Conservation (phyloP, 2,888 invertebrate species). For the Thalpophila matura region DNA sequence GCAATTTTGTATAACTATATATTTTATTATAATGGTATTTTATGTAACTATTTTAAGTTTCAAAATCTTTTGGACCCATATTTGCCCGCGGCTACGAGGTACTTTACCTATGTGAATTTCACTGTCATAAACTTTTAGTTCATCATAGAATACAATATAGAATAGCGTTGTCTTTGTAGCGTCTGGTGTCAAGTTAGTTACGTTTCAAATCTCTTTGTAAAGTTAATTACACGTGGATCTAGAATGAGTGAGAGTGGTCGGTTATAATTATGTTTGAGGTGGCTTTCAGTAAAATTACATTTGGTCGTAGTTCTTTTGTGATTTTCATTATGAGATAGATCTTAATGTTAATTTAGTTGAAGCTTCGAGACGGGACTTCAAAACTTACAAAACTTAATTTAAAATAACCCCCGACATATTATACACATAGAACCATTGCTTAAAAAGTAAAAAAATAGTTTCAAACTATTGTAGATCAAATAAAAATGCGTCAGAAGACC, state of each 20-base stretch:
- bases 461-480: too few relatives aligned
- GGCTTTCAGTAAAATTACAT: constrained; percentile 26
- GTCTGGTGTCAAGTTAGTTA: constrained; percentile 3
- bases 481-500: too few relatives aligned
- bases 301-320: constrained; percentile 5
- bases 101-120: background rate
- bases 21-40: background rate
- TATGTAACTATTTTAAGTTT: background rate
- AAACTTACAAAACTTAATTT: too few relatives aligned
- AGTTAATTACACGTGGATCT: background rate
- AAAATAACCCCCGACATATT: too few relatives aligned
- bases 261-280: background rate
- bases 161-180: constrained; percentile 2
- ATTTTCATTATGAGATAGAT: background rate
- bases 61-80: background rate
- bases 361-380: too few relatives aligned
- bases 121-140: constrained; percentile 15
- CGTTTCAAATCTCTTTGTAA: constrained; percentile 24
- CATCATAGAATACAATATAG: too few relatives aligned
- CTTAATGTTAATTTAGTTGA: background rate
- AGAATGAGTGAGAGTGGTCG: constrained; percentile 1
- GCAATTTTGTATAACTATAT: background rate
- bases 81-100: background rate
- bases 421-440: too few relatives aligned
- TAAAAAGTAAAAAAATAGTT: too few relatives aligned